Conservation (phyloP, 2,113 vertebrate species). For the Perccottus glenii region DNA sequence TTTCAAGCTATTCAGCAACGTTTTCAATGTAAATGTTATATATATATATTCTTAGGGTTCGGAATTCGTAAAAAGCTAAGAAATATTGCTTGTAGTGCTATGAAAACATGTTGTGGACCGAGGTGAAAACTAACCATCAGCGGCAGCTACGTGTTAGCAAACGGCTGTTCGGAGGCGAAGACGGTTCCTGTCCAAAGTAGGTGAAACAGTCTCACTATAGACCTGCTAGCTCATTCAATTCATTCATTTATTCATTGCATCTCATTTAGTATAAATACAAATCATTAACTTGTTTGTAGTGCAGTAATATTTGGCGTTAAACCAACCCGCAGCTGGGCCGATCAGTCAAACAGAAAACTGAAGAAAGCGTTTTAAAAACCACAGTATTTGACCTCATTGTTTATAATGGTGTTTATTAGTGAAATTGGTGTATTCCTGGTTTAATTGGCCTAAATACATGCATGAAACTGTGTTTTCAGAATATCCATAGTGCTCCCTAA, state of each 20-base stretch:
- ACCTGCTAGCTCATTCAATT: background rate
- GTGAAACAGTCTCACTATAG: background rate
- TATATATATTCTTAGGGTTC: background rate
- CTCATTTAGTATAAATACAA: background rate
- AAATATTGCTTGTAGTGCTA: background rate
- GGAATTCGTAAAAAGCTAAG: background rate
- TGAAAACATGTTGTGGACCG: constrained; percentile 42
- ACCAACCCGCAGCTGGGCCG: background rate
- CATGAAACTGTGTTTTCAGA: no score
- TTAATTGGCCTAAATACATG: no score
- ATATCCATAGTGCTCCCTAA: no score
- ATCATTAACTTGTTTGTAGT: background rate
- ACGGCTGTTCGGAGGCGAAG: constrained; percentile 36
- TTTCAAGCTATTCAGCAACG: background rate
- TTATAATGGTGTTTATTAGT: background rate
- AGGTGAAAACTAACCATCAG: constrained; percentile 39
- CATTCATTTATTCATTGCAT: background rate
- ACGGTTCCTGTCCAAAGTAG: constrained; percentile 38
- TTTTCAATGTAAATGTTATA: background rate
- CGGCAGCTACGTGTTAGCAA: constrained; percentile 28
- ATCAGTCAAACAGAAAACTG: background rate
- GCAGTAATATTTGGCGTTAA: background rate
- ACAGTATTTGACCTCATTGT: background rate
- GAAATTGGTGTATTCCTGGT: background rate
- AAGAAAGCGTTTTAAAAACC: background rate